phyloP scores from a whole-genome alignment of 2,113 vertebrate species.

The Callaeas wilsoni region DNA sequence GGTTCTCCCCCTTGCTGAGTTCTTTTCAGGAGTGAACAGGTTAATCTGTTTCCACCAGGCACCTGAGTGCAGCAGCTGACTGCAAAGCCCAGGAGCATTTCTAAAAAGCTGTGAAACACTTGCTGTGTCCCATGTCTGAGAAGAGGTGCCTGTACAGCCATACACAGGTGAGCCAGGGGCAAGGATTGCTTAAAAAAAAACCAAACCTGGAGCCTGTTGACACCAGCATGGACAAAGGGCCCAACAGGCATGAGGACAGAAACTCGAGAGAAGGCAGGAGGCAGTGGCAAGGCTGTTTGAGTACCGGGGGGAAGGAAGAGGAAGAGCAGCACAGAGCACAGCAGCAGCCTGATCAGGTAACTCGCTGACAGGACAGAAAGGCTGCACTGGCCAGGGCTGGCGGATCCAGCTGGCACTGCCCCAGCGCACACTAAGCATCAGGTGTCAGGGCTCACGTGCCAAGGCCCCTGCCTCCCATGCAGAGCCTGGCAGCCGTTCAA shows the following conservation, averaged over 20 bases:
- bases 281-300: background rate
- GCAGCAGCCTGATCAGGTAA: background rate
- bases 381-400: background rate
- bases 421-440: background rate
- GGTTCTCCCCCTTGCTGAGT: background rate
- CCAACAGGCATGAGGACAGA: background rate
- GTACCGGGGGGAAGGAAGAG: background rate
- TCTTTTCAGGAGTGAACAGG: background rate
- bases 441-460: slow-evolving; percentile 9
- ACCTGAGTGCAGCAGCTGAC: background rate
- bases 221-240: background rate
- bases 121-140: accelerated
- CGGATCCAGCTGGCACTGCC: background rate
- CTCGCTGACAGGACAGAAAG: background rate
- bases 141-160: background rate
- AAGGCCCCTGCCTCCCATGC: background rate
- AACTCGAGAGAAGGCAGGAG: background rate
- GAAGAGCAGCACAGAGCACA: background rate
- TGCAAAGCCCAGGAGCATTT: background rate
- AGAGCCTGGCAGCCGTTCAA: background rate
- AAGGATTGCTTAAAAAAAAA: background rate
- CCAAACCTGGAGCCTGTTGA: background rate
- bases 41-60: background rate
- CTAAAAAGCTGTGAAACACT: background rate
- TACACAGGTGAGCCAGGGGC: background rate